These are phyloP conservation scores for Eilema depressum DNA, from an alignment of 2,888 invertebrate genomes.

Conservation along the genomic window DNA sequence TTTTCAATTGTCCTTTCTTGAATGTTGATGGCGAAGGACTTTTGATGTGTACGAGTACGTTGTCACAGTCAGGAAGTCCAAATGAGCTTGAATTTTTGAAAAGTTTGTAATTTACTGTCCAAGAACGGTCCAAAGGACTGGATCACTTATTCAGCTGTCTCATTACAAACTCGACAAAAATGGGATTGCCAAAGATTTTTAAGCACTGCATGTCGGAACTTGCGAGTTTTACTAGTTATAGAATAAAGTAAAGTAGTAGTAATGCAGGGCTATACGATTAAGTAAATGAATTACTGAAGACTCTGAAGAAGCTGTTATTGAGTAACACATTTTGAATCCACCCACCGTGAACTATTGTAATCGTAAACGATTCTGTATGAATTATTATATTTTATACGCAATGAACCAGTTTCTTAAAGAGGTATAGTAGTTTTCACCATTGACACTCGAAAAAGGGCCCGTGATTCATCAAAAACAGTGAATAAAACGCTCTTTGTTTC, in stretches of 20 bases:
- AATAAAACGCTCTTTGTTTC: too few species aligned
- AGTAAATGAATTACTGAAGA: too few species aligned
- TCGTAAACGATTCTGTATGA: too few species aligned
- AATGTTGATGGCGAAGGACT: constrained; percentile 29
- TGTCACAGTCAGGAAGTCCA: background rate
- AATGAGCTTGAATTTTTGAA: background rate
- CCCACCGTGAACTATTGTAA: background rate
- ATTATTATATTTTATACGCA: too few species aligned
- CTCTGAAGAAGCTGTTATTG: background rate
- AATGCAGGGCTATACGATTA: too few species aligned
- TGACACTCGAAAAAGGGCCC: too few species aligned
- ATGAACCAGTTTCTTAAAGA: too few species aligned
- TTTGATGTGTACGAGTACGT: constrained; percentile 7
- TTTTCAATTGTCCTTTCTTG: constrained; percentile 53
- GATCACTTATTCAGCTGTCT: background rate
- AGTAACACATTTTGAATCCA: background rate
- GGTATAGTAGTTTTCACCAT: too few species aligned
- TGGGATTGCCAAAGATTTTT: background rate
- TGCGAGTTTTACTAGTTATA: background rate
- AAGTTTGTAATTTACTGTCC: background rate
- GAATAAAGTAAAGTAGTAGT: too few species aligned
- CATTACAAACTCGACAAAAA: background rate
- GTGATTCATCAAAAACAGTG: too few species aligned
- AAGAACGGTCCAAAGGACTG: background rate
- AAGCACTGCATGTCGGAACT: background rate